A percentile compares a stretch with the other conserved stretches of the same genome.
These are phyloP conservation scores for Myiothlypis chrysogaster DNA, from an alignment of 2,797 vertebrate species.

Conservation along the genomic window DNA sequence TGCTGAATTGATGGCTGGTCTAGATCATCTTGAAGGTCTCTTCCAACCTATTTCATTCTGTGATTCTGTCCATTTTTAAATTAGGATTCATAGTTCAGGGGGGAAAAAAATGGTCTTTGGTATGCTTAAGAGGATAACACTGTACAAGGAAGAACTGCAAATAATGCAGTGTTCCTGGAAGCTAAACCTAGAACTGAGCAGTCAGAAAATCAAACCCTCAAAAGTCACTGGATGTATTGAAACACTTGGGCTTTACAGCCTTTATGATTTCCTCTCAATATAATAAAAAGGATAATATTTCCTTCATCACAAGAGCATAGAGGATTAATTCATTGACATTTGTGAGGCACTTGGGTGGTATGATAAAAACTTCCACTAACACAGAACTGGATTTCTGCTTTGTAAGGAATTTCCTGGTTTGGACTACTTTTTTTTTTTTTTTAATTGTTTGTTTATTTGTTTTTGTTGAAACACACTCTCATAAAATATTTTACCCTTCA, in stretches of 20 bases:
- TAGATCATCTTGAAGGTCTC: background rate
- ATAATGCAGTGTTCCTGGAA: background rate
- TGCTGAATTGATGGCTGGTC: background rate
- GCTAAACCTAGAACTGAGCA: background rate
- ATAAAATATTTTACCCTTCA: background rate
- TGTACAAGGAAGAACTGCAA: background rate
- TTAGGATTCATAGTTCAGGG: background rate
- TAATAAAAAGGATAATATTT: background rate
- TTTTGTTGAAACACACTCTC: background rate
- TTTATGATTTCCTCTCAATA: background rate
- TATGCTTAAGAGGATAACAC: background rate
- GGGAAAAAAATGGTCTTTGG: fast-evolving
- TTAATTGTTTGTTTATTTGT: background rate
- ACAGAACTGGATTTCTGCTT: background rate
- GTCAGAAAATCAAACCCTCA: background rate
- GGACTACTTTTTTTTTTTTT: background rate
- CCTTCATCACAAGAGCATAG: background rate
- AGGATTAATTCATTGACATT: background rate
- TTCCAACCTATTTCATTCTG: background rate
- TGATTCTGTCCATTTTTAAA: background rate
- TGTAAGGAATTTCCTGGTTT: background rate
- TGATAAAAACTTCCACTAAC: background rate
- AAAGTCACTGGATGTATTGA: background rate
- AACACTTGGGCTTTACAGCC: background rate
- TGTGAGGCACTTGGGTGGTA: background rate